A percentile compares a stretch with the other conserved stretches of the same genome.
phyloP scores from a whole-genome alignment of 2,797 vertebrate genomes.

The Danio albolineatus region DNA sequence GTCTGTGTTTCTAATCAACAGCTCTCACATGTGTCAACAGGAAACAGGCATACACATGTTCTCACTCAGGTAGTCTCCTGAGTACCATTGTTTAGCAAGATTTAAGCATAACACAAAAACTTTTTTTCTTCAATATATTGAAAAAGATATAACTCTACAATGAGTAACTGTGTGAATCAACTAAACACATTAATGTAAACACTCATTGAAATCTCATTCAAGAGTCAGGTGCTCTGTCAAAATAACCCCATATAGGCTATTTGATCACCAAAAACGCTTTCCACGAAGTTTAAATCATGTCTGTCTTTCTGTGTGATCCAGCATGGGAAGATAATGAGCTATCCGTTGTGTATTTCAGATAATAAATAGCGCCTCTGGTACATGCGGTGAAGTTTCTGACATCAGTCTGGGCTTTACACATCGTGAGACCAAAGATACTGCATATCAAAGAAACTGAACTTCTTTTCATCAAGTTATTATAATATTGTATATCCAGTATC shows the following conservation, averaged over 20 bases:
- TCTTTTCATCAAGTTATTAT: slow-evolving; percentile 2
- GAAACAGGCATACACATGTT: slow-evolving; percentile 51
- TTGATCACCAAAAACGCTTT: neutral
- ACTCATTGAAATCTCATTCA: neutral
- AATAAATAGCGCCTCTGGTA: neutral
- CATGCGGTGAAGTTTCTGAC: slow-evolving; percentile 28
- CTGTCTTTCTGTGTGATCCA: neutral
- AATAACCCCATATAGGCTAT: neutral
- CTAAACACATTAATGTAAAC: neutral
- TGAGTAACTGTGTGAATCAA: neutral
- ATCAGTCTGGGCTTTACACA: neutral
- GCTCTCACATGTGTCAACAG: slow-evolving; percentile 45
- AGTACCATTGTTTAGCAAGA: slow-evolving; percentile 1
- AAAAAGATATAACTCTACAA: slow-evolving; percentile 2
- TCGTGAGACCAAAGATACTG: neutral
- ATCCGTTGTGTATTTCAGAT: neutral
- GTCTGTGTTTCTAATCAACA: slow-evolving; percentile 46
- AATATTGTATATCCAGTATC: neutral
- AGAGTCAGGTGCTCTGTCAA: slow-evolving; percentile 17
- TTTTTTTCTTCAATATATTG: neutral
- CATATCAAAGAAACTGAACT: slow-evolving; percentile 12
- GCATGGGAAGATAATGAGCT: neutral
- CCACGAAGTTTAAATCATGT: neutral
- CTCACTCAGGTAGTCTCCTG: slow-evolving; percentile 31
- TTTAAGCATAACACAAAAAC: neutral